phyloP scores from a whole-genome alignment of 2,113 vertebrate genomes.

The Ploceus nigricollis region DNA sequence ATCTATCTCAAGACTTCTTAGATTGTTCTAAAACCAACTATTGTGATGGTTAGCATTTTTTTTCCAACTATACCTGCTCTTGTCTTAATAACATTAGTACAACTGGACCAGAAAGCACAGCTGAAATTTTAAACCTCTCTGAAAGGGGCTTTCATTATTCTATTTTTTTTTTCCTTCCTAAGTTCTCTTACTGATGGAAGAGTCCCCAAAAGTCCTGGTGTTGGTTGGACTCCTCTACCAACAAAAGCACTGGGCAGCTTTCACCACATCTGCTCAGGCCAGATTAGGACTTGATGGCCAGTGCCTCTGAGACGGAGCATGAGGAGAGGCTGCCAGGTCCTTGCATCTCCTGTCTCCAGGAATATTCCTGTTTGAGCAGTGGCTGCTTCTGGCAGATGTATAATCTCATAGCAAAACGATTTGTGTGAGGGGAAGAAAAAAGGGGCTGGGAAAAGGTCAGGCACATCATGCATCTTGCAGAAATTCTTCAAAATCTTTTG shows the following conservation, averaged over 20 bases:
- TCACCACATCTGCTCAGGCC: background rate
- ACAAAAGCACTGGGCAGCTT: background rate
- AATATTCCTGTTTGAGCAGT: background rate
- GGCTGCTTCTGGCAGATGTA: background rate
- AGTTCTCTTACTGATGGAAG: background rate
- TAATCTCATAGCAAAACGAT: background rate
- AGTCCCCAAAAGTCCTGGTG: background rate
- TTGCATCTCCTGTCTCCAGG: background rate
- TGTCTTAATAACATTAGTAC: background rate
- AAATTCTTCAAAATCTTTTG: background rate
- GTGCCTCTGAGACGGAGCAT: accelerated
- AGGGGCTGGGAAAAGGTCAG: background rate
- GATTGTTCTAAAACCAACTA: background rate
- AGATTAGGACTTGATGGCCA: background rate
- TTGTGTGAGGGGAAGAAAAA: background rate
- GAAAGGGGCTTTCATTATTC: background rate
- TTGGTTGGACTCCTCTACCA: background rate
- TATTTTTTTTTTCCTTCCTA: background rate
- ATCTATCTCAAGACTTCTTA: background rate
- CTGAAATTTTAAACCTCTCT: background rate
- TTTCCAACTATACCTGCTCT: background rate
- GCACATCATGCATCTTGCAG: background rate
- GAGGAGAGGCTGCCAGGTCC: background rate
- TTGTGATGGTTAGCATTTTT: background rate
- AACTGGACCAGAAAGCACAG: background rate